Conservation (phyloP, 2,888 invertebrate genomes). For the Ectemnius lituratus region DNA sequence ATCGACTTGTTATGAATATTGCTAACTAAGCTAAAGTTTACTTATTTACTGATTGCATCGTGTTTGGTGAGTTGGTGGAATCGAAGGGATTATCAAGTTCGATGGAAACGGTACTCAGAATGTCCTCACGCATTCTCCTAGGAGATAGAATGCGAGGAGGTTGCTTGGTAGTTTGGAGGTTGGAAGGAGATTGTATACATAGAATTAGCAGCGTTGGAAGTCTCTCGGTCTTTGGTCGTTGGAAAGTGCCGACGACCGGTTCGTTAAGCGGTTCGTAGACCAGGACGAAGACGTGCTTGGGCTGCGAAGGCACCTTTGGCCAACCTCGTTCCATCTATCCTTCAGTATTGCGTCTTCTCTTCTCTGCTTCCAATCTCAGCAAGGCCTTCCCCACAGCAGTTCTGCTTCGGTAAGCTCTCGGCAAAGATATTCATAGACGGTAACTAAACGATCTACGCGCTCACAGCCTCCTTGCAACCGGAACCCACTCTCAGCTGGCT, state of each 20-base stretch:
- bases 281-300: constrained; percentile 52
- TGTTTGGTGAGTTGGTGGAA: not conserved
- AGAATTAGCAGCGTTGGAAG: constrained; percentile 48
- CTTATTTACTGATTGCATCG: not conserved
- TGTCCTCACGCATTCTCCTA: too few relatives aligned
- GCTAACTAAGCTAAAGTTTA: too few relatives aligned
- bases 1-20: too few relatives aligned
- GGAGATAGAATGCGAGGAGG: too few relatives aligned
- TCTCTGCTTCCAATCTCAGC: too few relatives aligned
- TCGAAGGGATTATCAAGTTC: not conserved
- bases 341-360: not conserved
- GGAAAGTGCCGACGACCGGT: constrained; percentile 53
- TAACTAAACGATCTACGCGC: too few relatives aligned
- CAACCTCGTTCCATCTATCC: not conserved
- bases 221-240: constrained; percentile 21
- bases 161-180: constrained; percentile 22
- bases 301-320: constrained; percentile 38
- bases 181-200: constrained; percentile 43
- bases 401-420: not conserved
- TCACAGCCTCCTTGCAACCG: too few relatives aligned
- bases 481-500: too few relatives aligned
- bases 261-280: constrained; percentile 56
- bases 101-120: too few relatives aligned
- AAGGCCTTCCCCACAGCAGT: not conserved
- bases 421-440: too few relatives aligned